Evolutionary conservation across 2,113 vertebrate genomes (phyloP).

Genomic region (Terrapene triunguis): DNA sequence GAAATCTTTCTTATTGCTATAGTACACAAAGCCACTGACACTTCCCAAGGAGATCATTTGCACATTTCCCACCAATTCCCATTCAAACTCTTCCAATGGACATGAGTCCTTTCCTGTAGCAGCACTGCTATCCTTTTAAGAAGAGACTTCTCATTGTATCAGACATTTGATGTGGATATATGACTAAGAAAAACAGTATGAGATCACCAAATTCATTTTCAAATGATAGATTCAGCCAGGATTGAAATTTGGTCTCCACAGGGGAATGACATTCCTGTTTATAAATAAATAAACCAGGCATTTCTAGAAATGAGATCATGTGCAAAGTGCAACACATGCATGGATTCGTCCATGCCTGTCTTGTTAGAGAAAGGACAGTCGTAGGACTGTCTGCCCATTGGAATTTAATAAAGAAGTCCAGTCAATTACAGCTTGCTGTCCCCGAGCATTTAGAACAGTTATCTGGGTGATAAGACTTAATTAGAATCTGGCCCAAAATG

Average conservation of each 20-base stretch:
- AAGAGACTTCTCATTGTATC: neutral
- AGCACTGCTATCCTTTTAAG: neutral
- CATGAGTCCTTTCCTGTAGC: neutral
- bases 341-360: neutral
- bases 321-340: neutral
- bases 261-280: accelerated
- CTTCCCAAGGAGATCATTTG: neutral
- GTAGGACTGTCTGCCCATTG: neutral
- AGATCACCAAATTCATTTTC: neutral
- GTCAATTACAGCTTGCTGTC: neutral
- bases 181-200: neutral
- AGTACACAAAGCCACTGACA: accelerated
- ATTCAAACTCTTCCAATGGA: neutral
- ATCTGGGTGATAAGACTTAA: neutral
- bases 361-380: neutral
- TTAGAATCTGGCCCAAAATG: neutral
- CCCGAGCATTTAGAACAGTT: neutral
- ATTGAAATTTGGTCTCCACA: neutral
- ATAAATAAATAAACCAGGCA: neutral
- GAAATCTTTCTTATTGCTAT: neutral
- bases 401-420: neutral
- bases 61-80: neutral
- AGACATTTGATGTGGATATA: neutral
- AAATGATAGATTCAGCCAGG: neutral
- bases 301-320: neutral